A percentile compares a stretch with the other conserved stretches of the same genome.
Evolutionary conservation across 1,140 invertebrate genomes (phyloP).

Genomic region (Tetranychus cinnabarinus): DNA sequence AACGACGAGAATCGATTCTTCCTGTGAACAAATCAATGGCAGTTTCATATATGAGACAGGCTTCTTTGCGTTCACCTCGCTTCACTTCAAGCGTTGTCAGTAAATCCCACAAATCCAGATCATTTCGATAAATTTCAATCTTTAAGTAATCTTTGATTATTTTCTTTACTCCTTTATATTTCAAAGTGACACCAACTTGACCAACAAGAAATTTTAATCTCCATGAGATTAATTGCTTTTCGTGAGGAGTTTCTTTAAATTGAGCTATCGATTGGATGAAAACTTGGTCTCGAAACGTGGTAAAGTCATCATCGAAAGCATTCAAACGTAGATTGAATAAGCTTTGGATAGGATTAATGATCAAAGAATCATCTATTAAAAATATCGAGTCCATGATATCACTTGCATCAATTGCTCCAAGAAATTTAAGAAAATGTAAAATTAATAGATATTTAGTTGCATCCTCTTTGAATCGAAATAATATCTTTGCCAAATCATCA

Average conservation of each 20-base stretch:
- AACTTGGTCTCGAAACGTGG: neutral
- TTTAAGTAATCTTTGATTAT: constrained; percentile 21
- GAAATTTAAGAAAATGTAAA: constrained; percentile 19
- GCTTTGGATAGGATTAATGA: neutral
- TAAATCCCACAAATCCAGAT: constrained; percentile 21
- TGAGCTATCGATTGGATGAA: neutral
- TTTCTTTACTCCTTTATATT: neutral
- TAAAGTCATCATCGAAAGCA: neutral
- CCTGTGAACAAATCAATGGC: constrained; percentile 13
- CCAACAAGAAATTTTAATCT: neutral
- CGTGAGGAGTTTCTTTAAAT: neutral
- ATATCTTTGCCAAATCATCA: constrained; percentile 21
- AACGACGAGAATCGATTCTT: neutral
- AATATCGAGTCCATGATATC: neutral
- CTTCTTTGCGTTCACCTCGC: constrained; percentile 17
- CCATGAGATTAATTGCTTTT: neutral
- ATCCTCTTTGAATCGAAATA: constrained; percentile 18
- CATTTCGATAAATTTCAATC: constrained; percentile 21
- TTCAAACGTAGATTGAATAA: neutral
- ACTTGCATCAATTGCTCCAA: constrained; percentile 12
- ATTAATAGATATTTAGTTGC: constrained; percentile 18
- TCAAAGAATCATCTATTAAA: neutral
- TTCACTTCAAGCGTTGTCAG: constrained; percentile 20
- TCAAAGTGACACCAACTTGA: neutral
- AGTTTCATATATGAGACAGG: constrained; percentile 19